A percentile compares a stretch with the other conserved stretches of the same genome.
Conservation (phyloP, 2,113 vertebrate species). For the Todiramphus saurophagus region DNA sequence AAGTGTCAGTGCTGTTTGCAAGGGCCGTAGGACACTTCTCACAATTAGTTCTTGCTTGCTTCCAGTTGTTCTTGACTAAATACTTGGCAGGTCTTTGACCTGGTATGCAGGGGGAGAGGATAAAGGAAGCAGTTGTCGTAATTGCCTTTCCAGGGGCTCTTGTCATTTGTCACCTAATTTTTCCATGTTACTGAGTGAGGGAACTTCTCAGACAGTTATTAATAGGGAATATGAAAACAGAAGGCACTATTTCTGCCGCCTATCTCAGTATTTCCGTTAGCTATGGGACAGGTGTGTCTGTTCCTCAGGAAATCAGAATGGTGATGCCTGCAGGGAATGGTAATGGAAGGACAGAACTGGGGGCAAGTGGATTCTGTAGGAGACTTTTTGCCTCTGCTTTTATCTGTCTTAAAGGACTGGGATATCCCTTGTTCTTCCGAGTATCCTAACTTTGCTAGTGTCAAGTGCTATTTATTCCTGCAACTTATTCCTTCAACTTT, state of each 20-base stretch:
- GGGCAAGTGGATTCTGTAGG: neutral
- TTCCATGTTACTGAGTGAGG: neutral
- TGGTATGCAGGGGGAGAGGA: neutral
- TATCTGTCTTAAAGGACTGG: neutral
- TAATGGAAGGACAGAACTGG: neutral
- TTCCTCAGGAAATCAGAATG: neutral
- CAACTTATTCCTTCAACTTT: neutral
- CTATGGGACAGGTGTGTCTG: neutral
- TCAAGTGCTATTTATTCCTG: neutral
- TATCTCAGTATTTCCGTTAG: neutral
- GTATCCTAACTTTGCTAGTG: neutral
- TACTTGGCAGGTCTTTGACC: neutral
- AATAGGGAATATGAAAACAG: neutral
- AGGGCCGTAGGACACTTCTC: neutral
- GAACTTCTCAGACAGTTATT: neutral
- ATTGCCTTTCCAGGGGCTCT: neutral
- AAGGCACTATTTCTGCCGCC: neutral
- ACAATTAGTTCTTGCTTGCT: neutral
- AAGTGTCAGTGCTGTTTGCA: neutral
- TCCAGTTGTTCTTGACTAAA: neutral
- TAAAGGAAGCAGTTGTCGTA: neutral
- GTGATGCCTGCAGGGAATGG: neutral
- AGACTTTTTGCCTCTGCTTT: neutral
- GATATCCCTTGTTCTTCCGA: neutral
- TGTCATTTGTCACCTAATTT: neutral